A percentile compares a stretch with the other conserved stretches of the same genome.
Evolutionary conservation across 2,888 invertebrate species (phyloP).

Genomic region (Microplitis deprimator): DNA sequence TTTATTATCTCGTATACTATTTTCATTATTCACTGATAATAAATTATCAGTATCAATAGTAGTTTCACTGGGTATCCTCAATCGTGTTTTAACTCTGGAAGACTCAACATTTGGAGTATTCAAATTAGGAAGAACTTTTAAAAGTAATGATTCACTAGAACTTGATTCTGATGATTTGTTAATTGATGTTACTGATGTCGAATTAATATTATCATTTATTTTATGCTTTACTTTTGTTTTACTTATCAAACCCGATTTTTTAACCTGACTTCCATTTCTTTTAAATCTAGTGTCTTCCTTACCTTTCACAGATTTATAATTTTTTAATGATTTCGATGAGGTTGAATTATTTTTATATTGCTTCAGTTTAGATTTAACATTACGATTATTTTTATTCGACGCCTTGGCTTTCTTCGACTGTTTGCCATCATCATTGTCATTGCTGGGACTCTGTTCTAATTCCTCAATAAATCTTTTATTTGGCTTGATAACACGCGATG

Average conservation of each 20-base stretch:
- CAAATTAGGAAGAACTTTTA: conserved; percentile 66
- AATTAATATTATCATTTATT: conserved; percentile 30
- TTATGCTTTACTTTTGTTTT: conserved; percentile 37
- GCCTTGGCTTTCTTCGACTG: conserved; percentile 61
- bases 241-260: conserved; percentile 34
- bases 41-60: conserved; percentile 40
- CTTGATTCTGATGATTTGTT: conserved; percentile 50
- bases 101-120: conserved; percentile 66
- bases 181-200: conserved; percentile 39
- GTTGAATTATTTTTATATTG: conserved; percentile 27
- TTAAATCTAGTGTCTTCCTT: conserved; percentile 50
- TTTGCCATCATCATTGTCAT: conserved; percentile 60
- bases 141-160: conserved; percentile 54
- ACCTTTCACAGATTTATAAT: conserved; percentile 45
- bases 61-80: conserved; percentile 60
- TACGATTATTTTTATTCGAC: conserved; percentile 45
- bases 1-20: conserved; percentile 38
- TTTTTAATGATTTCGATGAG: conserved; percentile 43
- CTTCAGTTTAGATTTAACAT: conserved; percentile 17
- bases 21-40: conserved; percentile 32
- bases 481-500: conserved; percentile 89
- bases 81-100: conserved; percentile 69
- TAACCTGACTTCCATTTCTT: conserved; percentile 30
- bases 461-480: conserved; percentile 87
- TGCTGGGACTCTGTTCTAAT: conserved; percentile 72